Base-by-base conservation (phyloP, 1,140 invertebrate species). In the Neocloeon triangulifer region DNA sequence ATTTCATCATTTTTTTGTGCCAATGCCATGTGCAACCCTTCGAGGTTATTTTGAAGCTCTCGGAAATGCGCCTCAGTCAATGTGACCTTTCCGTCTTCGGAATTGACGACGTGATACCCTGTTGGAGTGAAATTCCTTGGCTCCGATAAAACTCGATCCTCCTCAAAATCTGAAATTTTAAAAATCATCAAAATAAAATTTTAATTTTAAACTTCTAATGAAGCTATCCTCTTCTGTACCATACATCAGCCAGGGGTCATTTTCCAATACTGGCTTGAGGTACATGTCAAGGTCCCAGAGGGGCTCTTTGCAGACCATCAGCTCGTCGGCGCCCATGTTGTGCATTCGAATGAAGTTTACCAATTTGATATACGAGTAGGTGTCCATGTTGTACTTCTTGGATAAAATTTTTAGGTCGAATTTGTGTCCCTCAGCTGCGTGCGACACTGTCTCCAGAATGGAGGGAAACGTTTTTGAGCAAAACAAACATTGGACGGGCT, bases 201-300 rank as follows among this genome's bases (percentile, higher is more conserved):
- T 35, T 21, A 28, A 14, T 10, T 49, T 50, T 39, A 39, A 45
- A 6, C 45, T 38, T 12, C 23, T 16, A 27, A 17, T 8, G 16
- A 30, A 21, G 13, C 10, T 19, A 10, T 8, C 16, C 2, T 54
- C 51, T 13, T 42, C 34, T 12, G 56, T 60, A 76, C 73, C 82
- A 55, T 70, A 77, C 66, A 75, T 82, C 25, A 91, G 55, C 66
- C 84, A 74, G 12, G 70, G 59, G 54, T 91, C 84, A 45, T 80
- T 72, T 35, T 69, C 62, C 20, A 65, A 38, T 7, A 67, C 58
- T 4, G 86, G 81, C 46, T 71, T 71, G 35, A 89, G 62, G 51
- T 78, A 88, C 21, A 52, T 51, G 29, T 71, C 66, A 38, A 65
- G 62, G 20, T 70, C 61, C 77, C 78, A 84, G 2, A 61, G 41